A percentile compares a stretch with the other conserved stretches of the same genome.
phyloP scores from a whole-genome alignment of 2,888 invertebrate genomes.

The Harpagoxenus sublaevis region DNA sequence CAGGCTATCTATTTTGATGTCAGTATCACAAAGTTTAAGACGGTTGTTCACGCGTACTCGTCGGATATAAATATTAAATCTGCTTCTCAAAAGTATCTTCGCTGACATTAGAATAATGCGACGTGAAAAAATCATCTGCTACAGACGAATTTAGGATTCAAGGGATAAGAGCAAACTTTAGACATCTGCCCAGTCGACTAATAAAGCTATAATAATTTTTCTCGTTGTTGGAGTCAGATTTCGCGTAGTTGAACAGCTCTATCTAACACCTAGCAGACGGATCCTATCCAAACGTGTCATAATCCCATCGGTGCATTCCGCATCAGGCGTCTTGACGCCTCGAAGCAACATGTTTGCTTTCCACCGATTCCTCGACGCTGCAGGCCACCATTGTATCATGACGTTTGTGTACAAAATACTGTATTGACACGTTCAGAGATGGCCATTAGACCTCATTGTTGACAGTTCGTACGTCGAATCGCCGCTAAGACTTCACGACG shows the following conservation, averaged over 20 bases:
- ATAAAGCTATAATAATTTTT: conserved; percentile 37
- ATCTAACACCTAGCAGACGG: conserved; percentile 58
- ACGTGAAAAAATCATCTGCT: not conserved
- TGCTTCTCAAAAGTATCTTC: not conserved
- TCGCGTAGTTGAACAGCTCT: conserved; percentile 45
- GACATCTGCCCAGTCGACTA: not conserved
- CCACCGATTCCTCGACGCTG: conserved; percentile 72
- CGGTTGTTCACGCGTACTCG: not conserved
- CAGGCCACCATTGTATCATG: conserved; percentile 78
- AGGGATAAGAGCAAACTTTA: not conserved
- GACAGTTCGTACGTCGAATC: conserved; percentile 68
- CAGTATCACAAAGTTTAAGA: conserved; percentile 9
- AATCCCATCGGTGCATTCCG: conserved; percentile 80
- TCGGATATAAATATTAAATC: not conserved
- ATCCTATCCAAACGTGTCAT: conserved; percentile 68
- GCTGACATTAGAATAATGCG: not conserved
- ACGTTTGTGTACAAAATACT: conserved; percentile 84
- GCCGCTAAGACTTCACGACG: conserved; percentile 68
- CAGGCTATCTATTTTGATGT: conserved; percentile 56
- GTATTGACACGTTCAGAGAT: conserved; percentile 82
- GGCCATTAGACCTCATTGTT: conserved; percentile 78
- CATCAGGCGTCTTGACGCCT: conserved; percentile 75
- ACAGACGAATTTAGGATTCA: not conserved
- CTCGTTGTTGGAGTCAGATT: conserved; percentile 46
- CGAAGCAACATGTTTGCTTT: conserved; percentile 77